phyloP scores from a whole-genome alignment of 1,140 invertebrate species.

The Trichomalopsis sarcophagae region DNA sequence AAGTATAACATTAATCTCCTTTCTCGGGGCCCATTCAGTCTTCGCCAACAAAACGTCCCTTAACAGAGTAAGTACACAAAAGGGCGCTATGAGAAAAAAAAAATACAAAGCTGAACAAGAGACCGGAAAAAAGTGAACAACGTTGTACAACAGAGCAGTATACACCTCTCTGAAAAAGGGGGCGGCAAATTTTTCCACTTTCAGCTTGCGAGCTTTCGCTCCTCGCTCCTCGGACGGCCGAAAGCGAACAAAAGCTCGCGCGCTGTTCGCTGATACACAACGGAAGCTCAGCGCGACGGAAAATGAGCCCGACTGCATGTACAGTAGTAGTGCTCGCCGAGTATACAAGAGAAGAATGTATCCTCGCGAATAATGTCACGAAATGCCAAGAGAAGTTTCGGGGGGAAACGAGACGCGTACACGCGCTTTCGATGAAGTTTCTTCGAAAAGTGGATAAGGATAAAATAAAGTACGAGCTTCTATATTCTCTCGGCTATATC shows the following conservation, averaged over 20 bases:
- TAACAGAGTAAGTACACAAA: background rate
- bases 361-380: background rate
- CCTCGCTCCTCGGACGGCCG: background rate
- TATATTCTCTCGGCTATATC: too few species aligned
- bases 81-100: background rate
- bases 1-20: too few species aligned
- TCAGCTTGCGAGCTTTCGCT: constrained; percentile 3
- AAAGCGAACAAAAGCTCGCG: background rate
- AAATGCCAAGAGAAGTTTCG: background rate
- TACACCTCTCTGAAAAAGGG: background rate
- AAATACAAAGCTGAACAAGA: constrained; percentile 2
- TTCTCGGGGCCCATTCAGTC: too few species aligned
- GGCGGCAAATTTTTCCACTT: background rate
- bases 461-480: too few species aligned
- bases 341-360: background rate
- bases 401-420: background rate
- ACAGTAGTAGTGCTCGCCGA: background rate
- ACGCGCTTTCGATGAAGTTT: too few species aligned
- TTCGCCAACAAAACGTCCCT: background rate
- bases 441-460: too few species aligned
- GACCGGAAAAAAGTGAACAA: constrained; percentile 1
- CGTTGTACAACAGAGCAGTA: background rate
- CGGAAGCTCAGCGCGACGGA: background rate
- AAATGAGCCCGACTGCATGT: background rate
- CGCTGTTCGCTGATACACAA: background rate